Evolutionary conservation across 2,888 invertebrate genomes (phyloP).

Genomic region (Tetragnatha montana): DNA sequence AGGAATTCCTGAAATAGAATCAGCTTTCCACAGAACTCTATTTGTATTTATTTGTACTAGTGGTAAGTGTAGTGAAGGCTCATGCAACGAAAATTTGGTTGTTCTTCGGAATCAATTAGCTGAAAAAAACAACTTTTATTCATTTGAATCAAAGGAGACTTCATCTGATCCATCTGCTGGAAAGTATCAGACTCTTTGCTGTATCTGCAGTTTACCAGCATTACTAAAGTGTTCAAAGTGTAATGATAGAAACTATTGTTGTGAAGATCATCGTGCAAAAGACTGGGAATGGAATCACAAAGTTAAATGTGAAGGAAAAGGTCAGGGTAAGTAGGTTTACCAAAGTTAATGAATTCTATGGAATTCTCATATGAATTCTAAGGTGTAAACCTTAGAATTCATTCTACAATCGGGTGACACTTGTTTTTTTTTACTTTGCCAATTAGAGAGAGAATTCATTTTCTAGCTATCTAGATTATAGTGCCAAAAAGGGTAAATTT

Average conservation of each 20-base stretch:
- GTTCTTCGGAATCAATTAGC: slow-evolving; percentile 88
- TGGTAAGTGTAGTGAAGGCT: slow-evolving; percentile 82
- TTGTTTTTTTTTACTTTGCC: no score
- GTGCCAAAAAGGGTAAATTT: no score
- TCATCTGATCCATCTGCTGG: slow-evolving; percentile 74
- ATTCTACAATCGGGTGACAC: no score
- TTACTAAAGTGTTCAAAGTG: slow-evolving; percentile 89
- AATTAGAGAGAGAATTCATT: no score
- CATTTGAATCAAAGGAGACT: slow-evolving; percentile 82
- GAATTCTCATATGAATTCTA: no score
- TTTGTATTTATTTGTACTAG: slow-evolving; percentile 91
- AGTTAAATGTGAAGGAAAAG: slow-evolving; percentile 74
- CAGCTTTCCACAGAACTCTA: slow-evolving; percentile 88
- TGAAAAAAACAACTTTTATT: slow-evolving; percentile 86
- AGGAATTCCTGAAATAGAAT: slow-evolving; percentile 82
- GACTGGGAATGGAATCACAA: slow-evolving; percentile 93
- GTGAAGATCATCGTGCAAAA: slow-evolving; percentile 86
- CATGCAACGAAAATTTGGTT: slow-evolving; percentile 81
- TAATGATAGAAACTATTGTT: slow-evolving; percentile 86
- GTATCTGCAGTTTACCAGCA: slow-evolving; percentile 86
- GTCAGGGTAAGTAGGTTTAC: background rate
- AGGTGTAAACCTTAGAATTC: no score
- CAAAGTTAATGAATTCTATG: no score
- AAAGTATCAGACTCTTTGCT: slow-evolving; percentile 80
- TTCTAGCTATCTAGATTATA: no score